Base-by-base conservation (phyloP, 2,113 vertebrate genomes). In the Equus przewalskii region DNA sequence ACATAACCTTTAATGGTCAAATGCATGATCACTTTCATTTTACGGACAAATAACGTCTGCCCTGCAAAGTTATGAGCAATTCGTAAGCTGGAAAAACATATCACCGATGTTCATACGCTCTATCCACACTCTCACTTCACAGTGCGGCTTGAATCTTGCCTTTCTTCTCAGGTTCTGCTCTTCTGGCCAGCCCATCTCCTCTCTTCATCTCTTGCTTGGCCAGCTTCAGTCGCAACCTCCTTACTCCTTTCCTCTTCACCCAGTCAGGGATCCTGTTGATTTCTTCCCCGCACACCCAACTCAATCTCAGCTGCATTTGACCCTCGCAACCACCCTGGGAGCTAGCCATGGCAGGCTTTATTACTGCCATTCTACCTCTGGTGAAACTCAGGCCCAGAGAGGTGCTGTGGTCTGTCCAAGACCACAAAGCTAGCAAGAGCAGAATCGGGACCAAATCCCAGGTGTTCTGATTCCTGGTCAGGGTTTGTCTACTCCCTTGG, bases 131-230 rank as follows among this genome's bases (percentile, higher is more conserved):
- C 30, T 3, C 2, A 9, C 26, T 14, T 24, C 7, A 8, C 26
- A 11, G 0, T 22, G 36, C n/a, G 28, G 18, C 22, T 54, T 15
- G 14, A 18, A 22, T 1, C 0, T 7, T 36, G 7, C 41, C 69
- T 62, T 44, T 26, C 82, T 36, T 72, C 41, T 33, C 6, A 18
- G 15, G 16, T 44, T 73, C 33, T 21, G 8, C 44, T 22, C 19
- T 56, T 16, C 58, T 15, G 12, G 24, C 36, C 26, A 19, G 33
- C 44, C 11, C 28, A 19, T 24, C 60, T 15, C 73, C 86, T 89
- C 49, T 70, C 51, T 73, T 70, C 64, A 9, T 79, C 44, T 58
- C 60, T 88, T 72, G 7, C 78, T 56, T 10, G 1, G 12, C 70
- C 70, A 86, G 41, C 80, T 70, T 69, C 84, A 15, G 11, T 80